These are phyloP conservation scores for Diadema setosum DNA, from an alignment of 35 echinoderm and acorn worm genomes.

Conservation along the genomic window DNA sequence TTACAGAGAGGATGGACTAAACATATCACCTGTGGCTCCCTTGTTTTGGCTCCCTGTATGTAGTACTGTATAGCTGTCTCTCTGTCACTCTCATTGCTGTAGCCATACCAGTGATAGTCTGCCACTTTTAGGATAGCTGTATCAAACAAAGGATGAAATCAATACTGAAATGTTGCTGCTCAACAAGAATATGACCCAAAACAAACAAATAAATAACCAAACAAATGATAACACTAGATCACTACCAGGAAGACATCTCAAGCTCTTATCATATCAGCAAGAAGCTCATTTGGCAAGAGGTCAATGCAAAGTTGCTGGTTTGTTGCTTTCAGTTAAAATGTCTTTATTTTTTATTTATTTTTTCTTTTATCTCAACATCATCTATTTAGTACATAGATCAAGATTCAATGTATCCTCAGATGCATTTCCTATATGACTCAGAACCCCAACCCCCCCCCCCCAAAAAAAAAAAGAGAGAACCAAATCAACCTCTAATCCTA, in stretches of 20 bases:
- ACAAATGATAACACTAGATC: not conserved
- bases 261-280: not conserved
- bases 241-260: not conserved
- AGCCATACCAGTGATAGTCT: conserved; percentile 91
- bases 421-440: too few relatives aligned
- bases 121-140: conserved; percentile 86
- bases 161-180: too few relatives aligned
- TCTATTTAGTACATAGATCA: too few relatives aligned
- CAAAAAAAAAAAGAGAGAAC: too few relatives aligned
- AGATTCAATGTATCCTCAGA: too few relatives aligned
- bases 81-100: conserved; percentile 32
- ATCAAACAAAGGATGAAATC: not conserved
- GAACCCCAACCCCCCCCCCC: too few relatives aligned
- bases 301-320: not conserved
- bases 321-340: too few relatives aligned
- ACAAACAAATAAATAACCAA: not conserved
- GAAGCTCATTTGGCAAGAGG: not conserved
- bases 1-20: not conserved
- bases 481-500: too few relatives aligned
- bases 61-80: conserved; percentile 66
- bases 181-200: too few relatives aligned
- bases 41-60: conserved; percentile 48
- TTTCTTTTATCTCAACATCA: too few relatives aligned
- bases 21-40: conserved; percentile 65
- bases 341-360: too few relatives aligned